phyloP scores from a whole-genome alignment of 2,888 invertebrate species.

The Abrostola triplasia region DNA sequence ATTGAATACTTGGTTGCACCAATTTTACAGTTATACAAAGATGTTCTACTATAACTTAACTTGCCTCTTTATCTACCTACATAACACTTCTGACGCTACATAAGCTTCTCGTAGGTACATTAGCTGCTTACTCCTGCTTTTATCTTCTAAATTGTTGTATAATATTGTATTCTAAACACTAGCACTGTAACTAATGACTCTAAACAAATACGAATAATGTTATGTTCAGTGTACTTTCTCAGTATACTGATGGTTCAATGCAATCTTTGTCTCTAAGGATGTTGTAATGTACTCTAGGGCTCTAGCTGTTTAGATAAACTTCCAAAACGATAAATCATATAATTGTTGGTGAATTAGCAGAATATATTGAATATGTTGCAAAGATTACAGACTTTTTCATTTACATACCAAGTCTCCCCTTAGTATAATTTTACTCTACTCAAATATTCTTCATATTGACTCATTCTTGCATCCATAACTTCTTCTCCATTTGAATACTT shows the following conservation, averaged over 20 bases:
- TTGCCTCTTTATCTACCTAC: neutral
- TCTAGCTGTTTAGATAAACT: constrained; percentile 73
- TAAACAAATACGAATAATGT: constrained; percentile 77
- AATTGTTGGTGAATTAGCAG: constrained; percentile 82
- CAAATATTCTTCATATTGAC: constrained; percentile 71
- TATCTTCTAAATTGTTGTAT: constrained; percentile 80
- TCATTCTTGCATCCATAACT: constrained; percentile 78
- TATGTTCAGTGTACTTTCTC: constrained; percentile 82
- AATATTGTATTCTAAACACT: constrained; percentile 80
- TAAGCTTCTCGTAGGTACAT: constrained; percentile 54
- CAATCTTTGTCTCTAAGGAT: constrained; percentile 86
- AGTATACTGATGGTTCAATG: constrained; percentile 85
- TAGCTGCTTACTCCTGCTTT: constrained; percentile 83
- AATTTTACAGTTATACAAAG: neutral
- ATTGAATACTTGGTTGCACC: no score
- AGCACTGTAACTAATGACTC: constrained; percentile 79
- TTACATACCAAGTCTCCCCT: constrained; percentile 73
- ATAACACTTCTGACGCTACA: constrained; percentile 13
- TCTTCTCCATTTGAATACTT: constrained; percentile 63
- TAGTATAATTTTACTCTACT: constrained; percentile 61
- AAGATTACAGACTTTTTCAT: constrained; percentile 81
- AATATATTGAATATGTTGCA: constrained; percentile 87
- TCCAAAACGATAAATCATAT: constrained; percentile 62
- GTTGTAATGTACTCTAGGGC: constrained; percentile 71
- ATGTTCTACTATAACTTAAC: constrained; percentile 26